Evolutionary conservation across 2,888 invertebrate species (phyloP), one percentile per base, ranked within the genome.

Genomic region (Stictocephala bisonia): DNA sequence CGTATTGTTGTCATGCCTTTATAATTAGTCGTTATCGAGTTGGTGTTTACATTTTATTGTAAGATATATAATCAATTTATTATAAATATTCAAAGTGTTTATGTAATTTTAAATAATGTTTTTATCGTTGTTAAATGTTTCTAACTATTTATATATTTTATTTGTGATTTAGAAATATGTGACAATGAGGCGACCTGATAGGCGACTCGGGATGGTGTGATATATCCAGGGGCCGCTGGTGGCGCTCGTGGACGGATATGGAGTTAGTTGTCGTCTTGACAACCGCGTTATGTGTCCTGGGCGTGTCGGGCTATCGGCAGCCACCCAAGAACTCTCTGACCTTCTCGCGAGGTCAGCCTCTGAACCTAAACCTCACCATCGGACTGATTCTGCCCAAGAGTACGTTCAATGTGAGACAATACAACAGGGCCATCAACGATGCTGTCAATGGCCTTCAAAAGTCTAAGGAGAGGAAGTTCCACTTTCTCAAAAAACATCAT

Each of bases 311-410:
- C 3, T 69, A 70, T 58, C 50, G 50, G 11, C 60, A 60, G 35
- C 29, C 24, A 13, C 6, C 40, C 7, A 68, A 60, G 48, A 58
- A 68, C 26, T 13, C 40, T 11, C 68, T 44, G 26, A 13, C 50
- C 70, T 40, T 31, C 11, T 51, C 41, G 68, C 35, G 40, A 2
- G 53, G 71, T 64, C 71, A 15, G 56, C 76, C 74, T 6, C n/a
- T n/a, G n/a, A n/a, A n/a, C n/a, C n/a, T n/a, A n/a, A 78, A 77
- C 58, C 81, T 89, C 69, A 86, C 86, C 78, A 85, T 93, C 78
- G 93, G 93, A 51, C 88, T 93, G 82, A 89, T 93, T 78, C 89
- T 93, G 79, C 93, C 93, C 9, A 90, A 91, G 82, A 92, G 91
- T 82, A 88, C 89, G 77, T 93, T 93, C 83, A 91, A 91, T 77